Evolutionary conservation across 2,888 invertebrate genomes (phyloP), one percentile per base, ranked within the genome.

Genomic region (Drosophila tripunctata): DNA sequence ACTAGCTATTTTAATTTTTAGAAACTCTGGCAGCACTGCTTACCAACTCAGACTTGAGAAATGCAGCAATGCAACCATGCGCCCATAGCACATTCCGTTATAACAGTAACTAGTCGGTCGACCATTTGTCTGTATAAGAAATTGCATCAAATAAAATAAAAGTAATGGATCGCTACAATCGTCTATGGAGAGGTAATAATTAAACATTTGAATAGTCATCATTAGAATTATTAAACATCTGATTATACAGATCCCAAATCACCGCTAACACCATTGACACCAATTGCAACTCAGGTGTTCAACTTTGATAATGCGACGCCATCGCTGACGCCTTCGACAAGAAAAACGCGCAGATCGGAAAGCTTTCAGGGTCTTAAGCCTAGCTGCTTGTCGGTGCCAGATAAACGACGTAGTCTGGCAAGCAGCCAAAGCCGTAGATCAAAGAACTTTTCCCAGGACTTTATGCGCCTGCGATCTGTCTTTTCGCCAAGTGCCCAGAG

Each of bases 181-280:
- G 82, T 19, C 83, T 68, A 4, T 85, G 71, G 64, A 75, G 85
- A 78, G 85, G 82, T 85, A 61, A 50, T n/a, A n/a, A n/a, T n/a
- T n/a, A n/a, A n/a, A n/a, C n/a, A n/a, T n/a, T n/a, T n/a, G n/a
- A n/a, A n/a, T n/a, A n/a, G n/a, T n/a, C n/a, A n/a, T n/a, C n/a
- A n/a, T n/a, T n/a, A n/a, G n/a, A n/a, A n/a, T n/a, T n/a, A 33
- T 22, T 3, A 31, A 35, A 6, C 10, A 0, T 27, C 2, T 17
- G 8, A 27, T 5, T 15, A 17, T 1, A 2, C 27, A 89, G 88
- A 86, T 76, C 77, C 74, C 8, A 72, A 54, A 12, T 88, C 89
- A 0, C 88, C 88, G 3, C 50, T 87, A 38, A 72, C 76, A 0
- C 88, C 89, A 2, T 14, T 89, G 22, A 88, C 88, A 0, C 88